Base-by-base conservation (phyloP, 2,113 vertebrate species). In the Sapayoa aenigma region DNA sequence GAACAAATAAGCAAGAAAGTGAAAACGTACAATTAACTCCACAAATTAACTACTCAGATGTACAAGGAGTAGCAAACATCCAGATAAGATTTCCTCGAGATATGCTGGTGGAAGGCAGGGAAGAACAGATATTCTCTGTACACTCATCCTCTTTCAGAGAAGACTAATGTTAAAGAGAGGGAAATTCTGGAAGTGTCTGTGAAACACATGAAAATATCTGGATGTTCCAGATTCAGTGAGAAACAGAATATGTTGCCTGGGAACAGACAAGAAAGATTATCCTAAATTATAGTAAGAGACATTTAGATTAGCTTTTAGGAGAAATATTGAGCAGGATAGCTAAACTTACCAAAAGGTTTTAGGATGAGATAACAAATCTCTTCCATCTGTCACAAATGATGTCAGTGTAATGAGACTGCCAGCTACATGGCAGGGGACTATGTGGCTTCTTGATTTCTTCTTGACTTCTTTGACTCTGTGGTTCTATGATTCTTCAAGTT, bases 371-470 rank as follows among this genome's bases (percentile, higher is more conserved):
- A 84, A 78, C 39, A 80, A 58, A 50, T 77, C 28, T 84, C 42
- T 77, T 76, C 89, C 76, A 90, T 90, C 84, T 95, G 90, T 93
- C 66, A 82, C 49, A 91, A 91, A 60, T 85, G 0, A 82, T 94
- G 78, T 91, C 78, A 95, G 33, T 11, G 28, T 82, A 76, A 28
- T 63, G 16, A 68, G 53, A 75, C 49, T 91, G 69, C 69, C 90
- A 72, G 52, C 18, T 91, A 58, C 39, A 33, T 93, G 77, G 71
- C 74, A 91, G 69, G 74, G 31, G 22, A 60, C 78, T 87, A 52
- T 31, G 39, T 23, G 25, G 69, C 20, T 85, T 89, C 60, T 77
- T 77, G 49, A 63, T 84, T 63, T 63, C 47, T 49, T 84, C 55
- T 90, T 63, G 22, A 56, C 30, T 77, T 77, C 14, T 42, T 1